These are phyloP conservation scores for Torymus tubicola DNA, from an alignment of 2,888 invertebrate species.

Conservation along the genomic window DNA sequence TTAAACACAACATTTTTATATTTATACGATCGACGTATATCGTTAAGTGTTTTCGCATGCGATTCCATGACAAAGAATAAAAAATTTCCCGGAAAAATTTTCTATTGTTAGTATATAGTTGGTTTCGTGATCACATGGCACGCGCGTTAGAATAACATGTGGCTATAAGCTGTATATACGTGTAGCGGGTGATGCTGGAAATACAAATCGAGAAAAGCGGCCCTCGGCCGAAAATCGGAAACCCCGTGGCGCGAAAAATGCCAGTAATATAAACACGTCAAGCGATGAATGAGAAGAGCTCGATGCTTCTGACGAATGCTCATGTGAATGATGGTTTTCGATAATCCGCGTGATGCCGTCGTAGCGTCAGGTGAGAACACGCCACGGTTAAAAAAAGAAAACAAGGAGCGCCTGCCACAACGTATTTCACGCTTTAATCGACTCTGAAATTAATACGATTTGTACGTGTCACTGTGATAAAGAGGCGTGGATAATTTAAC, in stretches of 20 bases:
- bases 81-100: no score
- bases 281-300: slow-evolving; percentile 24
- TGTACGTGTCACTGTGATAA: slow-evolving; percentile 49
- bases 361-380: slow-evolving; percentile 38
- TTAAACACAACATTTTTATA: no score
- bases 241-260: slow-evolving; percentile 45
- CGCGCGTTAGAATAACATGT: no score
- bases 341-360: slow-evolving; percentile 11
- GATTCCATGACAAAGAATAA: no score
- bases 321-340: slow-evolving; percentile 29
- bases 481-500: slow-evolving; percentile 38
- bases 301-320: slow-evolving; percentile 13
- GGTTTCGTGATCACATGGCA: no score
- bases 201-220: not conserved
- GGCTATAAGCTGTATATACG: not conserved
- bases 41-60: no score
- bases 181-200: not conserved
- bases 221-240: not conserved
- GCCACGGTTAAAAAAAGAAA: not conserved
- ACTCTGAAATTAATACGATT: slow-evolving; percentile 47
- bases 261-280: slow-evolving; percentile 41
- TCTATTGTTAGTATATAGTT: no score
- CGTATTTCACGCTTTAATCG: slow-evolving; percentile 33
- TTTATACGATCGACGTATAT: no score
- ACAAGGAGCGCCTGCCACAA: slow-evolving; percentile 2